Base-by-base conservation (phyloP, 2,888 invertebrate species). In the Entomobrya proxima region DNA sequence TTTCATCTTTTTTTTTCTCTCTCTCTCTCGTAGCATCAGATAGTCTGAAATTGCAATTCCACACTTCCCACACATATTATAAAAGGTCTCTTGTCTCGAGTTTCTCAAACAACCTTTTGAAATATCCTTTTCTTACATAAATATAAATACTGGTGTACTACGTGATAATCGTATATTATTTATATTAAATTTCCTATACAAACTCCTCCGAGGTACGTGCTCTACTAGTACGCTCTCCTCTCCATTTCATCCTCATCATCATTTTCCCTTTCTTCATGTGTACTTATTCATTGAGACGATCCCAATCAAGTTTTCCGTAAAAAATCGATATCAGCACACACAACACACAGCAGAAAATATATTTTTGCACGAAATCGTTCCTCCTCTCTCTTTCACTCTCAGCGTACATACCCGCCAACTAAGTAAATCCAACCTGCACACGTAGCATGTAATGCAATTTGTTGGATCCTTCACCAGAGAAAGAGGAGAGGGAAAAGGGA, bases 281-380 rank as follows among this genome's bases (percentile, higher is more conserved):
- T 35, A 55, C 47, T 47, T 27, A 40, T 72, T 32, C 75, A 58
- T 64, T 64, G 55, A 32, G 27, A 55, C 52, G 72, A 81, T 74
- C 40, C 81, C 81, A 80, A 81, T 81, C 81, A 74, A 81, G 74
- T 44, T 74, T 82, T 61, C 47, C 50, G 18, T 37, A 77, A 67
- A 78, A 77, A 78, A 84, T 83, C 83, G 67, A 83, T 83, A 64
- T 58, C 50, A 76, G 44, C 78, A 64, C n/a, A n/a, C n/a, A n/a
- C n/a, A n/a, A n/a, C n/a, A n/a, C n/a, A n/a, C 61, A 44, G 35
- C 78, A 78, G n/a, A 77, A 44, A 61, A 32, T 27, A 61, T 24
- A 77, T 77, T 61, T 77, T 77, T 77, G 37, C 78, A 61, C 61
- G 78, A 44, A 78, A 78, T 44, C 67, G 44, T 21, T 52, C n/a